Conservation (phyloP, 2,888 invertebrate genomes). For the Lasius platythorax region DNA sequence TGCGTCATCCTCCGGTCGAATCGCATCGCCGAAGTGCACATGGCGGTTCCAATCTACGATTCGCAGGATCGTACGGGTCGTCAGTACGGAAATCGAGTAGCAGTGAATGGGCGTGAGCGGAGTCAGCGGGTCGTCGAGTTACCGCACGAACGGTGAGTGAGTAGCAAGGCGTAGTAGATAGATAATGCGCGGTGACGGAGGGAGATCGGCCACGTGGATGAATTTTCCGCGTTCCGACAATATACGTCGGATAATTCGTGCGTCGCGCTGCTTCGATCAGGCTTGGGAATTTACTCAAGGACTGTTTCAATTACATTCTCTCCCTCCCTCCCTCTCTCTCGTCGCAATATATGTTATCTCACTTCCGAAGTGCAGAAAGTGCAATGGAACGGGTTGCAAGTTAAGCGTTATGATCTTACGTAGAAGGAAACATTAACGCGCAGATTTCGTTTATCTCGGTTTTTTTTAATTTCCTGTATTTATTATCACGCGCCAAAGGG, state of each 20-base stretch:
- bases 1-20: conserved; percentile 77
- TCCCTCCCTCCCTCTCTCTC: neutral
- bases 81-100: neutral
- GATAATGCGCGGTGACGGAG: neutral
- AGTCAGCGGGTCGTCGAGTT: neutral
- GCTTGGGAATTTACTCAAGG: neutral
- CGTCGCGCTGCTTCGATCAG: neutral
- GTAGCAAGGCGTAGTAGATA: neutral
- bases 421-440: neutral
- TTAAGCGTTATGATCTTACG: no score
- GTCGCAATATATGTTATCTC: no score
- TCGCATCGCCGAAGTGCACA: conserved; percentile 63
- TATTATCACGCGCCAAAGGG: neutral
- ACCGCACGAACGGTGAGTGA: neutral
- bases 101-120: neutral
- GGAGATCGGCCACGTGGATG: conserved; percentile 3
- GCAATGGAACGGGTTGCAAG: neutral
- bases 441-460: neutral
- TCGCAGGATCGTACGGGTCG: neutral
- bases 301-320: neutral
- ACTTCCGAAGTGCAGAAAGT: no score
- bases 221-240: neutral
- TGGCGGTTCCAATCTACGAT: conserved; percentile 51
- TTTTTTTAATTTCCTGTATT: neutral
- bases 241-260: neutral